Evolutionary conservation across 2,113 vertebrate genomes (phyloP), one percentile per base, ranked within the genome.

Genomic region (Platysteira castanea): DNA sequence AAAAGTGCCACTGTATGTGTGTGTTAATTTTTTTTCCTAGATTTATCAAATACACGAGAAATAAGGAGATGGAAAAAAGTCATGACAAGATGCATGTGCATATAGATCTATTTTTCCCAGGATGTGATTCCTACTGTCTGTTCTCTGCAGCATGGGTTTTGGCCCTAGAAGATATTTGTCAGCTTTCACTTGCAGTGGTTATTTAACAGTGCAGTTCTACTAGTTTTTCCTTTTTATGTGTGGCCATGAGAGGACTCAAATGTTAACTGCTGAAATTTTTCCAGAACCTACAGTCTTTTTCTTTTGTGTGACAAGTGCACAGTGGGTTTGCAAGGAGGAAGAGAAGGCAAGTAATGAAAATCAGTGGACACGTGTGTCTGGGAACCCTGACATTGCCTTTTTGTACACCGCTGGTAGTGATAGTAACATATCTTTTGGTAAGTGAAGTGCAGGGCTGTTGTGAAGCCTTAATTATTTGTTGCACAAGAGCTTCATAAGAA

Each of bases 51-150:
- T 73, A 30, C 7, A 7, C 30, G 19, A 79, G 35, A 78, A 78
- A 49, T 63, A 80, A 67, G 13, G 39, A 64, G 7, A 16, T 44
- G 19, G 18, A 24, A 83, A 75, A 46, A 84, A 80, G n/a, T 47
- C 24, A 26, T 31, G 6, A 50, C 0, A 0, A 71, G n/a, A 44
- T 65, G 30, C 11, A 6, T 10, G 3, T 35, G 17, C 41, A 12
- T 54, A 44, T 47, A 53, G 8, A 31, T 57, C 10, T 35, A 0
- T 54, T 86, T 84, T 87, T 88, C 20, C 26, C 15, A 49, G 60
- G 12, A 5, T 16, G 1, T 27, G 20, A 65, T 86, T 74, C 14
- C 23, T 76, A 4, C 75, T 68, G 37, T 64, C 75, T 56, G 0
- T 10, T 79, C 7, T 52, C 22, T 57, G 39, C 53, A 67, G n/a